A percentile compares a stretch with the other conserved stretches of the same genome.
These are phyloP conservation scores for Pseudoips prasinana DNA, from an alignment of 2,888 invertebrate genomes.

Conservation along the genomic window DNA sequence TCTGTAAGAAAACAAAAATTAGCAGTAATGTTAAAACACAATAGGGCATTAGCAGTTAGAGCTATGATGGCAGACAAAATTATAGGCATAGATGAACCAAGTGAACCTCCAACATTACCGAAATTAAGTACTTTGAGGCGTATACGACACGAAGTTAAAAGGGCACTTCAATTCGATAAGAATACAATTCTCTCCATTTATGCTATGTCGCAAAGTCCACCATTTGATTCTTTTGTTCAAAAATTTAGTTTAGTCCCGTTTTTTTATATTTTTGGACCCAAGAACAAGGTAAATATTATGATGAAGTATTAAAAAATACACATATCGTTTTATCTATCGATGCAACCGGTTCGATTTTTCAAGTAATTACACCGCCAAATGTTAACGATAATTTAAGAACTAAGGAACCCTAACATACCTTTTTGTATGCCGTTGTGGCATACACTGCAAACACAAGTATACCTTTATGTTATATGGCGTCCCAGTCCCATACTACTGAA, in stretches of 20 bases:
- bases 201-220: conserved; percentile 13
- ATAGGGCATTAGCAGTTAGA: conserved; percentile 10
- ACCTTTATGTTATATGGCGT: conserved; percentile 17
- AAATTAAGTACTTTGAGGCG: conserved; percentile 13
- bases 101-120: conserved; percentile 14
- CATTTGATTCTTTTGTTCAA: conserved; percentile 10
- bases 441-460: conserved; percentile 13
- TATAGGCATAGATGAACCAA: conserved; percentile 6
- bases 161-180: conserved; percentile 13
- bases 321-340: conserved; percentile 9
- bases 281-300: conserved; percentile 13
- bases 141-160: conserved; percentile 10
- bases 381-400: conserved; percentile 11
- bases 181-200: conserved; percentile 14
- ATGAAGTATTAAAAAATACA: conserved; percentile 14
- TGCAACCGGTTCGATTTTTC: conserved; percentile 15
- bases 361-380: conserved; percentile 12
- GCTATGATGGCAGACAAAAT: conserved; percentile 7
- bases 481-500: conserved; percentile 13
- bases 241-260: conserved; percentile 14
- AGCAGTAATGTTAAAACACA: conserved; percentile 7
- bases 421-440: conserved; percentile 15
- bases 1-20: conserved; percentile 9
- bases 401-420: conserved; percentile 9
- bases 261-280: conserved; percentile 14